Evolutionary conservation across 2,888 invertebrate species (phyloP), one percentile per base, ranked within the genome.

Genomic region (Drosophila limbata): DNA sequence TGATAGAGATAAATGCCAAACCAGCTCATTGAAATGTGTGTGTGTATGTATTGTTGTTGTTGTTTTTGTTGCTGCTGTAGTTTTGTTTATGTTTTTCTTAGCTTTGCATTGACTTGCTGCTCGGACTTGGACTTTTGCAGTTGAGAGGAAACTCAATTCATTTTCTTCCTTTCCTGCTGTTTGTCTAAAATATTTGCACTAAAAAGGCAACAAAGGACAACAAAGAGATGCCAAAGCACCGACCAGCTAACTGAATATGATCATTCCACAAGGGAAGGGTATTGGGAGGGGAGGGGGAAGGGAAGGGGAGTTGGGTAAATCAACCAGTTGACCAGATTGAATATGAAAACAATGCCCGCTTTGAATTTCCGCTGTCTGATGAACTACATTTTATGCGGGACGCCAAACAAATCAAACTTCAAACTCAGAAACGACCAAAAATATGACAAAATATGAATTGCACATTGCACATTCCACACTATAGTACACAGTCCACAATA

Each of bases 1-100:
- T 85, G 84, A 88, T 84, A 88, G 79, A 83, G 79, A 71, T 76
- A 76, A 77, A 78, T 77, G 77, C 77, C 77, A 74, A 78, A 52
- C 66, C 75, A 57, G 60, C 66, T 78, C 77, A 79, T 66, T 69
- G 39, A 51, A 42, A 35, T 50, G 45, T 51, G 35, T 50, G 31
- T 40, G 35, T 64, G 28, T 25, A 37, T 50, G 52, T 52, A 50
- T 45, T 69, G 55, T 69, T 39, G 5, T 48, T 55, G 42, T 51
- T 51, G 47, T 47, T 75, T 42, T 45, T 62, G 50, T 15, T 51
- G 28, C 10, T 64, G 33, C 15, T 61, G 31, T 31, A 53, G 79
- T 70, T 87, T 73, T 87, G 79, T 84, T 87, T 84, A 82, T 84
- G 60, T 83, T 87, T 84, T 84, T 73, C 82, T 87, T 77, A 72